Evolutionary conservation across 53 echinoderm and acorn worm genomes (phyloP), one percentile per base, ranked within the genome.

Genomic region (Actinopyga echinites): DNA sequence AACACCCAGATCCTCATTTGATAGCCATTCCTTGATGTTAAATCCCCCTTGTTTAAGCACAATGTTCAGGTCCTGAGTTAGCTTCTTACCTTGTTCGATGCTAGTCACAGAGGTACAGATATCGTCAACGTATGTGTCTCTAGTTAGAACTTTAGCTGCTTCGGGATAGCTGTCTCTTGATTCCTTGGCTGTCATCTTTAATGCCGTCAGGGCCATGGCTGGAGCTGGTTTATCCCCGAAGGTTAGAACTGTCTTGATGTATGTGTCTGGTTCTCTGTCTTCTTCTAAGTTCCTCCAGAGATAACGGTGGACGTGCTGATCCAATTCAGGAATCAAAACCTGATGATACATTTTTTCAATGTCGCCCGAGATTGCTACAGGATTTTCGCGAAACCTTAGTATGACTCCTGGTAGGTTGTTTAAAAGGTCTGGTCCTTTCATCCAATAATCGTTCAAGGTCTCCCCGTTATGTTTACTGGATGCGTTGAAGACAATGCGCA

Each of bases 261-360:
- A 84, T 3, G 56, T 69, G 25, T 54, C 71, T 5, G 68, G 84
- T 7, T 55, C 20, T 56, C 57, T 49, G 5, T 29, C 49, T 24
- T 20, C 6, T 10, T 73, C 56, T 49, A 84, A 24, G 34, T 84
- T 15, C 23, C 84, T 49, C 84, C 84, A 84, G 3, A 84, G 84
- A 53, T 52, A 84, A 6, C 84, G 24, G 52, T 84, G 84, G 17
- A 84, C 71, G 25, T 71, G 84, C 35, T 84, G 84, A 34, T 84
- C 84, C 8, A 17, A 20, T 40, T 84, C 52, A 65, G 74, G 74
- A 30, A 85, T 85, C 35, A 57, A 23, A 9, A 77, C 77, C 35
- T 68, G 75, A 37, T 85, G 85, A 32, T 85, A 85, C 85, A 77
- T 85, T 49, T 85, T 77, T 5, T 17, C n/a, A 12, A 85, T 85